Percentiles rank a stretch among this genome's conserved stretches.
Evolutionary conservation across 2,888 invertebrate genomes (phyloP).

Genomic region (Sarcophaga variegata): DNA sequence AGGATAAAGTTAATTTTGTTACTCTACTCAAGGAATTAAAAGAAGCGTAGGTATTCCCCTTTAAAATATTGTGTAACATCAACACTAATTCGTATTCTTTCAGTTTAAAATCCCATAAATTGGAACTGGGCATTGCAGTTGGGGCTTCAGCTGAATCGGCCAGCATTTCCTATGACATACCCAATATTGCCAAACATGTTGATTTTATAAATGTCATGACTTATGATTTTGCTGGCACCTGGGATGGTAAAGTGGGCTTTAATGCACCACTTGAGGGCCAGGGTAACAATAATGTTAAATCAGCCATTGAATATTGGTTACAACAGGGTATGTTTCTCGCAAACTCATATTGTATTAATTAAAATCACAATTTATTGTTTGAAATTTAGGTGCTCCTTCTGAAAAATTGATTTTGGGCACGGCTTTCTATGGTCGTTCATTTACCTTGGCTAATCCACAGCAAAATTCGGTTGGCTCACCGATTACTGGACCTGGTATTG

Average conservation of each 20-base stretch:
- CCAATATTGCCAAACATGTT: conserved; percentile 72
- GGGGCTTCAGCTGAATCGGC: conserved; percentile 73
- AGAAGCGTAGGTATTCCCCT: conserved; percentile 67
- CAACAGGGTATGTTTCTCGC: conserved; percentile 83
- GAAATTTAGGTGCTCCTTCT: conserved; percentile 82
- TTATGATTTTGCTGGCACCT: conserved; percentile 74
- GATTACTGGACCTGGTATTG: conserved; percentile 25
- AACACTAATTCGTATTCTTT: background rate
- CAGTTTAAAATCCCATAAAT: conserved; percentile 73
- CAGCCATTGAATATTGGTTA: conserved; percentile 93
- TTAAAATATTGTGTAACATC: conserved; percentile 57
- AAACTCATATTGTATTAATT: background rate
- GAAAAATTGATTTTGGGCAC: conserved; percentile 87
- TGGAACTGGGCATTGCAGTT: conserved; percentile 87
- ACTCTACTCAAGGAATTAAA: conserved; percentile 72
- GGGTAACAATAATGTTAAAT: conserved; percentile 90
- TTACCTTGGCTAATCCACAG: conserved; percentile 83
- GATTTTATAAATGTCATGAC: conserved; percentile 77
- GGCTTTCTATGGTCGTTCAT: conserved; percentile 87
- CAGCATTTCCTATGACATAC: conserved; percentile 74
- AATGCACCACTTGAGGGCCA: conserved; percentile 76
- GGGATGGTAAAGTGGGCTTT: conserved; percentile 72
- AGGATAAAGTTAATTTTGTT: conserved; percentile 62
- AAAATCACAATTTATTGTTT: background rate
- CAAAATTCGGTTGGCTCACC: conserved; percentile 35